A percentile compares a stretch with the other conserved stretches of the same genome.
Evolutionary conservation across 2,888 invertebrate species (phyloP).

Genomic region (Hydriomena furcata): DNA sequence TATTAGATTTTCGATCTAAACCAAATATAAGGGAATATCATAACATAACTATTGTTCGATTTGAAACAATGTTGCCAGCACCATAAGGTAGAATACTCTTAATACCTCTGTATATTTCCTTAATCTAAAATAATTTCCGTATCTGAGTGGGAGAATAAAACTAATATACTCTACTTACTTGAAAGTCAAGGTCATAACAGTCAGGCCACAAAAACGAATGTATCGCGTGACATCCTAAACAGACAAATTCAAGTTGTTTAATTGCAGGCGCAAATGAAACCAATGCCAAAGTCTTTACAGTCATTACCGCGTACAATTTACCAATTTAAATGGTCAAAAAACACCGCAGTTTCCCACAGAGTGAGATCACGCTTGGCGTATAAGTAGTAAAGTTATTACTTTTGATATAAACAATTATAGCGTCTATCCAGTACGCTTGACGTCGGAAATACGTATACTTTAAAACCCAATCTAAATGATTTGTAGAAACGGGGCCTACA

Average conservation of each 20-base stretch:
- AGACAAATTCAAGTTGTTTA: conserved; percentile 22
- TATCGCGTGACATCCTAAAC: conserved; percentile 30
- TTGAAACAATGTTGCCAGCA: background rate
- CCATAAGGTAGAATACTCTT: conserved; percentile 4
- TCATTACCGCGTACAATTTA: conserved; percentile 27
- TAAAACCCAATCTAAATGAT: too few species aligned
- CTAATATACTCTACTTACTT: conserved; percentile 2
- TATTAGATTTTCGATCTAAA: conserved; percentile 15
- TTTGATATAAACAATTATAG: conserved; percentile 27
- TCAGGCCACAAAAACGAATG: conserved; percentile 15
- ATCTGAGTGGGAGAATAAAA: background rate
- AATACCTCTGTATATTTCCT: background rate
- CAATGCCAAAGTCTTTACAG: conserved; percentile 28
- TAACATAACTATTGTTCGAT: conserved; percentile 3
- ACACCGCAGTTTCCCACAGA: conserved; percentile 30
- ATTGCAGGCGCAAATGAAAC: conserved; percentile 31
- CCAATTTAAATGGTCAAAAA: conserved; percentile 29
- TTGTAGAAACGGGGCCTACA: too few species aligned
- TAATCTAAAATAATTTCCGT: background rate
- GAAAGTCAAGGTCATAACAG: conserved; percentile 14
- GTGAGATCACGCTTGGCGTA: conserved; percentile 29
- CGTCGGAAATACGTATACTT: too few species aligned
- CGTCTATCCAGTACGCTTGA: too few species aligned
- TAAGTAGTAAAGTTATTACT: conserved; percentile 22
- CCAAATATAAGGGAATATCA: conserved; percentile 1